Conservation (phyloP, 1,140 invertebrate genomes). For the Epicauta chinensis region DNA sequence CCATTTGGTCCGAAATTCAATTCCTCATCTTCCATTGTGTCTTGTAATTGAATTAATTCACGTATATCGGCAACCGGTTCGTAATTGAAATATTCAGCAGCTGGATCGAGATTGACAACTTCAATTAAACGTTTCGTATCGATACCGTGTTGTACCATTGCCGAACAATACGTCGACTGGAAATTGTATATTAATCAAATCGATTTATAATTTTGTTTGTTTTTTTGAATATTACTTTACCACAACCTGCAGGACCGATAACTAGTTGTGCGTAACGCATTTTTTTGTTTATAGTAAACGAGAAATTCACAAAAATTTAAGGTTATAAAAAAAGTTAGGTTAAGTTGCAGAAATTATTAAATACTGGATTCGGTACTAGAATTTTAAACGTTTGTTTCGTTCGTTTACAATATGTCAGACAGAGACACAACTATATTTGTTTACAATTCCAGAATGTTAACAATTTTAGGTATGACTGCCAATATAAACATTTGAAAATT, state of each 20-base stretch:
- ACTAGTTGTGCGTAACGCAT: conserved; percentile 94
- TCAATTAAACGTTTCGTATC: conserved; percentile 68
- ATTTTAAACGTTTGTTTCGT: no score
- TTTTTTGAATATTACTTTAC: conserved; percentile 62
- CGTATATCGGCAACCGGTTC: conserved; percentile 81
- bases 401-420: no score
- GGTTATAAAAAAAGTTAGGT: no score
- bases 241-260: conserved; percentile 92
- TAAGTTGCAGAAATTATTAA: no score
- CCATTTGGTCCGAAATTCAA: conserved; percentile 97
- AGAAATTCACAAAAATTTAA: no score
- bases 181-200: conserved; percentile 10
- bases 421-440: no score
- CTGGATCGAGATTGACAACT: conserved; percentile 96
- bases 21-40: conserved; percentile 95
- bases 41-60: conserved; percentile 90
- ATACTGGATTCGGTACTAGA: no score
- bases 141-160: conserved; percentile 78
- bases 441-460: no score
- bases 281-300: no score
- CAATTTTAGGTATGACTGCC: no score
- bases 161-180: conserved; percentile 91
- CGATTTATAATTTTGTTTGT: neutral
- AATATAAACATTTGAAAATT: no score
- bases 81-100: conserved; percentile 94